Conservation (phyloP, 2,797 vertebrate species). For the Amazonetta brasiliensis region DNA sequence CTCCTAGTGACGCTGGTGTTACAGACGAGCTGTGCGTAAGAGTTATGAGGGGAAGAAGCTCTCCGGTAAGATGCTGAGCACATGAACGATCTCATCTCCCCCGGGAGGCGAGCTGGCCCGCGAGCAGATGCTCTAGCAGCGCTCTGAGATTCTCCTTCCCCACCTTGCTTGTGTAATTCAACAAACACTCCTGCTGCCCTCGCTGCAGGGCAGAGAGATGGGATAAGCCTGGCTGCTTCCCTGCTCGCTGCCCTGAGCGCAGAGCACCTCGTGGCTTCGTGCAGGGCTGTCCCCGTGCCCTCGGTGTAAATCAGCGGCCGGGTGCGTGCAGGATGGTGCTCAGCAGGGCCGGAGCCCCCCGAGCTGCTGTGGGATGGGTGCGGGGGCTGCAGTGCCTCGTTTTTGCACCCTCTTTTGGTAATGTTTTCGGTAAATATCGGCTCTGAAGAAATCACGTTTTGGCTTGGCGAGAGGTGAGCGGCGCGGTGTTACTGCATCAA, state of each 20-base stretch:
- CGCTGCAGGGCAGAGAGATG: background rate
- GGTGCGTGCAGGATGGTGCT: background rate
- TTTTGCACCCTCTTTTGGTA: background rate
- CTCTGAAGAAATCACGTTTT: background rate
- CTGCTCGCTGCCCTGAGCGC: background rate
- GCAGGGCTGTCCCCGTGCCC: background rate
- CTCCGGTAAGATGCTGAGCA: background rate
- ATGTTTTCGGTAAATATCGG: fast-evolving
- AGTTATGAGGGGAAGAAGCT: background rate
- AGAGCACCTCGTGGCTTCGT: no score
- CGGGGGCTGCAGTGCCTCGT: fast-evolving
- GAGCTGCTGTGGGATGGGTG: background rate
- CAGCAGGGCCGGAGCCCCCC: background rate
- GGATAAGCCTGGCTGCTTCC: background rate
- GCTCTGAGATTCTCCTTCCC: background rate
- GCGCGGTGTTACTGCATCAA: fast-evolving
- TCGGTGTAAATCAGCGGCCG: background rate
- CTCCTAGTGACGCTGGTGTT: background rate
- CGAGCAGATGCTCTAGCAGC: background rate
- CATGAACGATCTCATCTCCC: background rate
- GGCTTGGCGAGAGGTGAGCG: background rate
- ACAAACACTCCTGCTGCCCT: background rate
- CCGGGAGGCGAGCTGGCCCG: fast-evolving
- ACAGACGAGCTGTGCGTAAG: background rate
- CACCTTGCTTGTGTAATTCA: fast-evolving